These are phyloP conservation scores for Formica exsecta DNA, from an alignment of 1,140 invertebrate species.

Conservation along the genomic window DNA sequence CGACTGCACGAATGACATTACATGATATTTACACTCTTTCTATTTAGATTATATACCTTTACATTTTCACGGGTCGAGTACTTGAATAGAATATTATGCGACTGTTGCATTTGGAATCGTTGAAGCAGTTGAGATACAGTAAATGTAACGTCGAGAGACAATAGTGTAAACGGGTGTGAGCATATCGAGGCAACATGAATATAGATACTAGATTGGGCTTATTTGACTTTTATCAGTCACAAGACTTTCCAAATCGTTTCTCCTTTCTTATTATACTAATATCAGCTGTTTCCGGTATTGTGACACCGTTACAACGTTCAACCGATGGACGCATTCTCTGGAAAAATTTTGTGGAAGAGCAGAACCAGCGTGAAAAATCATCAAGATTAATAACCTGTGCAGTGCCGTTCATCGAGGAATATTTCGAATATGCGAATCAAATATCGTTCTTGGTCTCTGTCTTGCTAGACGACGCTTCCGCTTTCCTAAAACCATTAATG, in stretches of 20 bases:
- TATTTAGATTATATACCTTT: slow-evolving; percentile 15
- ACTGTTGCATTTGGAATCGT: neutral
- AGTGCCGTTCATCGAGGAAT: slow-evolving; percentile 48
- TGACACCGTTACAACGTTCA: neutral
- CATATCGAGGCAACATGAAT: neutral
- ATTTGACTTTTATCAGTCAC: neutral
- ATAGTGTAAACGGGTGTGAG: neutral
- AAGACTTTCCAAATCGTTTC: neutral
- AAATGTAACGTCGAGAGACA: neutral
- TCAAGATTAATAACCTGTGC: slow-evolving; percentile 58
- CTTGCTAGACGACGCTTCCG: neutral
- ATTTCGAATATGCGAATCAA: neutral
- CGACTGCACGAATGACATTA: slow-evolving; percentile 11
- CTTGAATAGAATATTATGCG: neutral
- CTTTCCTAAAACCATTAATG: slow-evolving; percentile 33
- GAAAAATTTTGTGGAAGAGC: neutral
- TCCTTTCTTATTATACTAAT: neutral
- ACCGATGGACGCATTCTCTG: slow-evolving; percentile 30
- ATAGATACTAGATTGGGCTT: neutral
- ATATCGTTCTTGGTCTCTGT: neutral
- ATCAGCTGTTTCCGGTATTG: neutral
- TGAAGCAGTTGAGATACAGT: neutral
- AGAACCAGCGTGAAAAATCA: neutral
- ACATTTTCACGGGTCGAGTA: slow-evolving; percentile 4
- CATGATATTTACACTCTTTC: slow-evolving; percentile 37